Evolutionary conservation across 2,113 vertebrate genomes (phyloP).

Genomic region (Cariama cristata): DNA sequence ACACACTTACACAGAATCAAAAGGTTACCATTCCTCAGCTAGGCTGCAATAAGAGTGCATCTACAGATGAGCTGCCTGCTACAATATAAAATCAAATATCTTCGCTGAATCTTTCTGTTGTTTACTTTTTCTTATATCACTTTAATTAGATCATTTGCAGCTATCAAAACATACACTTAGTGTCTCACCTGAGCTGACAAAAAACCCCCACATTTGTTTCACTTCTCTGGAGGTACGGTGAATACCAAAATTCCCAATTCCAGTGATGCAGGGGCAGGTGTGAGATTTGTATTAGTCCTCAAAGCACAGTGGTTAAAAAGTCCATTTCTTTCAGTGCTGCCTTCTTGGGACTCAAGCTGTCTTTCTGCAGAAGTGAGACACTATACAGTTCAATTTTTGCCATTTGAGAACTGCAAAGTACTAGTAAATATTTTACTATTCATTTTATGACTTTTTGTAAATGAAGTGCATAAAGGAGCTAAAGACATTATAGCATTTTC

Average conservation of each 20-base stretch:
- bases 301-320: neutral
- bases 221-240: neutral
- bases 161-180: neutral
- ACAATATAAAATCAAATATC: neutral
- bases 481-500: constrained; percentile 66
- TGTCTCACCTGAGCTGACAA: neutral
- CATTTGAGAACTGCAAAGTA: constrained; percentile 63
- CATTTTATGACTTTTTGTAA: constrained; percentile 76
- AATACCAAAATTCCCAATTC: neutral
- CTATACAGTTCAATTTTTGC: constrained; percentile 60
- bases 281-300: neutral
- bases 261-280: neutral
- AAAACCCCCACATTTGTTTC: accelerated
- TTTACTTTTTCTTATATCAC: neutral
- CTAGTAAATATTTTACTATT: constrained; percentile 78
- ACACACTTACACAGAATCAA: neutral
- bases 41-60: neutral
- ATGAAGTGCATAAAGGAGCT: constrained; percentile 73
- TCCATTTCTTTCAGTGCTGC: neutral
- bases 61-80: neutral
- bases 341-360: constrained; percentile 1
- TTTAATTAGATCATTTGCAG: neutral
- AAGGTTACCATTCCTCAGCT: neutral
- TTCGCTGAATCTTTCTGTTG: neutral
- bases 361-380: constrained; percentile 46